Conservation (phyloP, 1,140 invertebrate genomes). For the Lepeophtheirus salmonis region DNA sequence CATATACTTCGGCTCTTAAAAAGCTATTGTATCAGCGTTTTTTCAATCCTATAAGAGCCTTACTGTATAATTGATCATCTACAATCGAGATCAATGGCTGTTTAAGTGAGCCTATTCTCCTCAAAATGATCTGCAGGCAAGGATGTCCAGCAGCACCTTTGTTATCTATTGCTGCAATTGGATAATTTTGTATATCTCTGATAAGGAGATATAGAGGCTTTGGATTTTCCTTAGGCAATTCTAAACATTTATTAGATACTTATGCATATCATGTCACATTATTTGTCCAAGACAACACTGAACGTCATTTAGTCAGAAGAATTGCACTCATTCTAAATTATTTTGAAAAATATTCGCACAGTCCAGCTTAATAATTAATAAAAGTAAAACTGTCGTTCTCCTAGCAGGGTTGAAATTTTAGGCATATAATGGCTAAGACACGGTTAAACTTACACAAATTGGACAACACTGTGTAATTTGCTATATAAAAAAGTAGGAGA, state of each 20-base stretch:
- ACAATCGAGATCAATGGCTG: not conserved
- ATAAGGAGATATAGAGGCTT: not conserved
- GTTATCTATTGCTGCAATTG: not conserved
- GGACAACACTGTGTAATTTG: no score
- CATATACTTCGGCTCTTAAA: not conserved
- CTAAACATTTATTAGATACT: not conserved
- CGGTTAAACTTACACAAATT: no score
- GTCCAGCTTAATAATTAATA: no score
- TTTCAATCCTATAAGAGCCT: not conserved
- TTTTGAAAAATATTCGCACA: no score
- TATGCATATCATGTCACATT: not conserved
- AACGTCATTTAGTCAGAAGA: not conserved
- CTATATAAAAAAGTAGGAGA: no score
- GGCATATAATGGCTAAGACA: no score
- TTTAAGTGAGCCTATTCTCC: not conserved
- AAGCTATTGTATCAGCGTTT: not conserved
- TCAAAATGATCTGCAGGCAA: not conserved
- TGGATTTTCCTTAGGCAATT: not conserved
- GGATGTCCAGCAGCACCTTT: not conserved
- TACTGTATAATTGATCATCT: not conserved
- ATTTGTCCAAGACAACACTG: not conserved
- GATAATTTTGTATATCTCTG: not conserved
- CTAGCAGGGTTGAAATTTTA: no score
- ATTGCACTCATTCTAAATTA: not conserved
- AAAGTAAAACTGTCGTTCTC: no score